These are phyloP conservation scores for Eolophus roseicapilla DNA, from an alignment of 2,113 vertebrate species.

Conservation along the genomic window DNA sequence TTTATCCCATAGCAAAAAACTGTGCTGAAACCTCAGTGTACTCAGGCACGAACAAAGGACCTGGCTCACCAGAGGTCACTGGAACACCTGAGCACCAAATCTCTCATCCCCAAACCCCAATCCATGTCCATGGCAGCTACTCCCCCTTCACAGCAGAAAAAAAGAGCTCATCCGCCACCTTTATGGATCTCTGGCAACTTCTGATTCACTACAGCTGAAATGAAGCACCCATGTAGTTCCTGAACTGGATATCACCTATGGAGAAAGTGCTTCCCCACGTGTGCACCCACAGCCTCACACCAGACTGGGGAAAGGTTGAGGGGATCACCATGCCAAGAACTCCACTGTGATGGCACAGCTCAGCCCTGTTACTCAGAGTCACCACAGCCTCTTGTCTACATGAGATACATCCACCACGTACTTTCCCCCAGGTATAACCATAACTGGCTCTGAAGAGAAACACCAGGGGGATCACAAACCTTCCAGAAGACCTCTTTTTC, in stretches of 20 bases:
- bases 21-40: not conserved
- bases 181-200: not conserved
- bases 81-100: not conserved
- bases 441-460: not conserved
- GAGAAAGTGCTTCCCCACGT: not conserved
- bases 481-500: not conserved
- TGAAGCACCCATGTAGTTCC: not conserved
- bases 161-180: not conserved
- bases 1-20: not conserved
- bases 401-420: not conserved
- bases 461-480: not conserved
- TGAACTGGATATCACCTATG: not conserved
- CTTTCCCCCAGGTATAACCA: not conserved
- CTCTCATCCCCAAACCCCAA: not conserved
- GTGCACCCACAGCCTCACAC: not conserved
- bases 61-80: not conserved
- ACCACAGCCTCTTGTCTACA: not conserved
- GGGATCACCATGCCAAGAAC: fast-evolving
- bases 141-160: not conserved
- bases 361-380: not conserved
- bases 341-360: not conserved
- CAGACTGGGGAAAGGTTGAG: not conserved
- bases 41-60: not conserved
- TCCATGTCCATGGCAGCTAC: not conserved
- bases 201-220: not conserved